Evolutionary conservation across 2,113 vertebrate genomes (phyloP).

Genomic region (Pitta sordida): DNA sequence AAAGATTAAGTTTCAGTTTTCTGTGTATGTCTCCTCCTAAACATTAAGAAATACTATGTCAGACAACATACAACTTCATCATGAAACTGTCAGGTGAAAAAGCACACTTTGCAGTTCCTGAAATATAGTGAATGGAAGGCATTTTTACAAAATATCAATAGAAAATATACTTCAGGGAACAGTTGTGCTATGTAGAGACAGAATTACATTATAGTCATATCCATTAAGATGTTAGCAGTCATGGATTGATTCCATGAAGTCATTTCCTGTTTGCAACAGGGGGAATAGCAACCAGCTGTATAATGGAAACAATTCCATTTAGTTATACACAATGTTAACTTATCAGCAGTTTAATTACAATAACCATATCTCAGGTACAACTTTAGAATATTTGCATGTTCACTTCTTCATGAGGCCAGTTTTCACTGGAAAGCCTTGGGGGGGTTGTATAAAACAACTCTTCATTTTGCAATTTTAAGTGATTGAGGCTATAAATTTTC

Average conservation of each 20-base stretch:
- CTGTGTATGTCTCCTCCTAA: background rate
- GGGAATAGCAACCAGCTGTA: background rate
- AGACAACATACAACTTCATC: background rate
- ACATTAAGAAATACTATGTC: background rate
- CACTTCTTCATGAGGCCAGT: background rate
- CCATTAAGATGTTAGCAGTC: constrained; percentile 24
- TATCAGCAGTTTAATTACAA: background rate
- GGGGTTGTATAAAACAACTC: background rate
- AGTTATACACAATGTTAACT: background rate
- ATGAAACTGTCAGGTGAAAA: background rate
- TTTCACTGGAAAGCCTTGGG: background rate
- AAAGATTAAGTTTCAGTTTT: background rate
- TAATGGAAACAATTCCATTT: background rate
- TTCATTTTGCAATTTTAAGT: background rate
- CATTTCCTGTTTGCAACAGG: background rate
- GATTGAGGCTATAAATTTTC: background rate
- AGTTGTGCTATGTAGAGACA: background rate
- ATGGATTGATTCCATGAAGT: background rate
- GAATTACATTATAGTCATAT: background rate
- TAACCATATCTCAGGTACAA: background rate
- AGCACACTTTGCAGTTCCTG: background rate
- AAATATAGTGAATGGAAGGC: background rate
- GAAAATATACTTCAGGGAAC: constrained; percentile 8
- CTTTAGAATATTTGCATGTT: background rate
- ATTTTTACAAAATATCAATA: constrained; percentile 31